Evolutionary conservation across 2,797 vertebrate genomes (phyloP).

Genomic region (Micropoecilia bifurca): DNA sequence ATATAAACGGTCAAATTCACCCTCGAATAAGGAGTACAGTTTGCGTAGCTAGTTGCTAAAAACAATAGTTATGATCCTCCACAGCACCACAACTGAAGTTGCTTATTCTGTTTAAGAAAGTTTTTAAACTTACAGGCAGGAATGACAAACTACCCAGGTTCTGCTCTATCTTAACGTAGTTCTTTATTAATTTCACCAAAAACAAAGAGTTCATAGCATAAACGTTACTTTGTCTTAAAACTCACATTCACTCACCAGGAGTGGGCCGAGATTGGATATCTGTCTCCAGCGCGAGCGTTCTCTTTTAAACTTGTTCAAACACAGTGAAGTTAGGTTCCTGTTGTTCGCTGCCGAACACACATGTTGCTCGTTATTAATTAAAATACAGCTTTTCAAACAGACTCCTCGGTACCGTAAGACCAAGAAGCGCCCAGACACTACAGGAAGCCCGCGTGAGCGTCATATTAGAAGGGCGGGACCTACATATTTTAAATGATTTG

Average conservation of each 20-base stretch:
- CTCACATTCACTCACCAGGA: constrained; percentile 49
- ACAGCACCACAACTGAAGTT: not conserved
- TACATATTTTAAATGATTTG: constrained; percentile 1
- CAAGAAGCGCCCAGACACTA: constrained; percentile 57
- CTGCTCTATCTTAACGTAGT: no score
- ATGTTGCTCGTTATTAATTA: not conserved
- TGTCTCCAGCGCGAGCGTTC: constrained; percentile 1
- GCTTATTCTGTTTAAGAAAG: not conserved
- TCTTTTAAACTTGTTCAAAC: not conserved
- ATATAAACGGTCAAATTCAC: not conserved
- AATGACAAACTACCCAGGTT: not conserved
- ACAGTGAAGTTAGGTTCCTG: not conserved
- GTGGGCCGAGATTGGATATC: constrained; percentile 11
- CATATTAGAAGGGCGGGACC: constrained; percentile 59
- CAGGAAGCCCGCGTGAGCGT: constrained; percentile 80
- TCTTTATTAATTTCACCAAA: not conserved
- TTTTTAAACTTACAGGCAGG: not conserved
- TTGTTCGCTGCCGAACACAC: constrained; percentile 6
- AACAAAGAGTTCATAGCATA: not conserved
- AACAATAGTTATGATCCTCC: constrained; percentile 58
- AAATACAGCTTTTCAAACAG: constrained; percentile 23
- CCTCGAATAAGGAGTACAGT: not conserved
- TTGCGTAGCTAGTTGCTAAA: constrained; percentile 51
- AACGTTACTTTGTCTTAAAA: constrained; percentile 44
- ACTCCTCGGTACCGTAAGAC: constrained; percentile 1